Percentiles rank a stretch among this genome's conserved stretches.
These are phyloP conservation scores for Ardeotis arabs DNA, from an alignment of 2,113 vertebrate genomes.

Conservation along the genomic window DNA sequence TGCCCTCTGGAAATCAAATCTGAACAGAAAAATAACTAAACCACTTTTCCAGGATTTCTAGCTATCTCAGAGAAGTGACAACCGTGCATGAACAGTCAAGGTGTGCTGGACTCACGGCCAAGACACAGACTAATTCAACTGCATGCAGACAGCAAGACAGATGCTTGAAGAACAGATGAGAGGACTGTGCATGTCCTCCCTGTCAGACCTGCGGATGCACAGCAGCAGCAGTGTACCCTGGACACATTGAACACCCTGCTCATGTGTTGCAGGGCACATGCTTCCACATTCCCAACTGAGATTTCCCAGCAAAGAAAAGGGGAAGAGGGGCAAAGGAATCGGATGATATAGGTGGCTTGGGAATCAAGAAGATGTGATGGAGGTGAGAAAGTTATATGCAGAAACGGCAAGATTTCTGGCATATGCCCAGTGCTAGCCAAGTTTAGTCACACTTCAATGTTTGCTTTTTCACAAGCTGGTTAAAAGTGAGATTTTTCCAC, in stretches of 20 bases:
- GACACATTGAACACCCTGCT: accelerated
- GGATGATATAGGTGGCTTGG: not conserved
- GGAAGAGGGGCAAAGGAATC: not conserved
- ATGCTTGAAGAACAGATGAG: not conserved
- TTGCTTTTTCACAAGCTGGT: not conserved
- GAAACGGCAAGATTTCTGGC: not conserved
- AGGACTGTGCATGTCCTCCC: not conserved
- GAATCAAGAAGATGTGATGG: not conserved
- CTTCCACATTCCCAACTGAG: not conserved
- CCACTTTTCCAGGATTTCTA: not conserved
- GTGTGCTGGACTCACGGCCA: not conserved
- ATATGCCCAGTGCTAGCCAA: not conserved
- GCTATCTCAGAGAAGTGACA: not conserved
- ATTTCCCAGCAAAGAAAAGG: not conserved
- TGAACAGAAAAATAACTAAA: not conserved
- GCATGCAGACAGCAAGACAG: accelerated
- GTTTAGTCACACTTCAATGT: not conserved
- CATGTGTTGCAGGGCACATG: accelerated
- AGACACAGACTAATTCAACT: not conserved
- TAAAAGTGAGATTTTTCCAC: not conserved
- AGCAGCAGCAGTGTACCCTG: not conserved
- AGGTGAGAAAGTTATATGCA: not conserved
- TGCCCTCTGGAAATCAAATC: not conserved
- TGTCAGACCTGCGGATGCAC: not conserved
- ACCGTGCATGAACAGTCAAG: not conserved